phyloP scores from a whole-genome alignment of 1,140 invertebrate species.

The Chelonus insularis region DNA sequence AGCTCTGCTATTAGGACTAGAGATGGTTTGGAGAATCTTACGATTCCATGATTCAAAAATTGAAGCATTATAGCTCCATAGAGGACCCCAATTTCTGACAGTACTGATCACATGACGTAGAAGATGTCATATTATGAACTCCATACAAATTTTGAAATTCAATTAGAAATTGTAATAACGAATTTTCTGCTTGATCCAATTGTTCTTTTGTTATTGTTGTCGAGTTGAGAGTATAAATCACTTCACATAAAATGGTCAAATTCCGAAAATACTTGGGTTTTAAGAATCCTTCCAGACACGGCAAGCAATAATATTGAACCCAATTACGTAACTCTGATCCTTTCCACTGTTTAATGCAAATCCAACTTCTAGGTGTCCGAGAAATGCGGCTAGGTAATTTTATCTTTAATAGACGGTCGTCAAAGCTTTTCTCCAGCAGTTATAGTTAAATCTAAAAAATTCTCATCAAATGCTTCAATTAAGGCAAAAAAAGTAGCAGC shows the following conservation, averaged over 20 bases:
- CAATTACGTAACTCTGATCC: constrained; percentile 8
- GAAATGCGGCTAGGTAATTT: constrained; percentile 2
- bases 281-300: not conserved
- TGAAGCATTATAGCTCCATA: not conserved
- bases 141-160: not conserved
- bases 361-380: not conserved
- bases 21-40: not conserved
- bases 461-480: too few relatives aligned
- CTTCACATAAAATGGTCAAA: not conserved
- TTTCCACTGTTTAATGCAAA: not conserved
- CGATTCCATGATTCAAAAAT: constrained; percentile 2
- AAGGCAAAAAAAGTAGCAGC: too few relatives aligned
- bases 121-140: not conserved
- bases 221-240: not conserved
- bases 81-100: constrained; percentile 1
- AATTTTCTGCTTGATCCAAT: not conserved
- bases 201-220: not conserved
- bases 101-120: constrained; percentile 2
- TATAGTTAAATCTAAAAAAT: too few relatives aligned
- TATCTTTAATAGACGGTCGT: not conserved
- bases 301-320: not conserved
- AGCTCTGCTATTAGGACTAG: not conserved
- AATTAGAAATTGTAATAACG: not conserved
- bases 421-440: too few relatives aligned
- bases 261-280: not conserved